Evolutionary conservation across 2,888 invertebrate genomes (phyloP), one percentile per base, ranked within the genome.

Genomic region (Peribatodes rhomboidaria): DNA sequence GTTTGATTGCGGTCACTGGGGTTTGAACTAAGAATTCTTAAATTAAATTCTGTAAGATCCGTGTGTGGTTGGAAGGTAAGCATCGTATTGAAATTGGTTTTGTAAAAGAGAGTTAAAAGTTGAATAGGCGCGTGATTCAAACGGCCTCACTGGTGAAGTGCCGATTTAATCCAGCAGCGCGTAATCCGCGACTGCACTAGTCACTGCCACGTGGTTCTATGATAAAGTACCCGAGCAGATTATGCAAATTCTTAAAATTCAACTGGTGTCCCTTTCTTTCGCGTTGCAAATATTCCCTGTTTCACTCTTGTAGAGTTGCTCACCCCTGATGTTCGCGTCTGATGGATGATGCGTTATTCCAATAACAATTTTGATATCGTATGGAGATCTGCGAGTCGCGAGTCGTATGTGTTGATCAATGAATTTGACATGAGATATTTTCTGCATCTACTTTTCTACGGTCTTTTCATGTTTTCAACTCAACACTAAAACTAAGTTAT

Each of bases 341-440:
- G 93, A 93, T 92, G 91, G 92, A 93, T 93, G 92, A 91, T 89
- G 90, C 92, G 90, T 89, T 92, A 90, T 90, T 92, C 91, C 90
- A 92, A 92, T 91, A 92, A 90, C 90, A 91, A 89, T 92, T 92
- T 91, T 86, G 88, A 88, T 89, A 90, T 89, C 88, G 88, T 87
- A 90, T 90, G 89, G 85, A 85, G 85, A 85, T 90, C 89, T 87
- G 84, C 87, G 84, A 86, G 84, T 84, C 78, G 84, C 87, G 84
- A 86, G 84, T 84, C 78, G 80, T 80, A 82, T 78, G 70, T 79
- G 77, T 76, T 75, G 75, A 80, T 64, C 63, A 69, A 68, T 62
- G 64, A 41, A 64, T 54, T 11, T 53, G 14, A 46, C 13, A 16
- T 42, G 27, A 6, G 9, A 16, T 41, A 41, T 41, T 41, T 41